Conservation (phyloP, 2,888 invertebrate species). For the Bombylius discolor region DNA sequence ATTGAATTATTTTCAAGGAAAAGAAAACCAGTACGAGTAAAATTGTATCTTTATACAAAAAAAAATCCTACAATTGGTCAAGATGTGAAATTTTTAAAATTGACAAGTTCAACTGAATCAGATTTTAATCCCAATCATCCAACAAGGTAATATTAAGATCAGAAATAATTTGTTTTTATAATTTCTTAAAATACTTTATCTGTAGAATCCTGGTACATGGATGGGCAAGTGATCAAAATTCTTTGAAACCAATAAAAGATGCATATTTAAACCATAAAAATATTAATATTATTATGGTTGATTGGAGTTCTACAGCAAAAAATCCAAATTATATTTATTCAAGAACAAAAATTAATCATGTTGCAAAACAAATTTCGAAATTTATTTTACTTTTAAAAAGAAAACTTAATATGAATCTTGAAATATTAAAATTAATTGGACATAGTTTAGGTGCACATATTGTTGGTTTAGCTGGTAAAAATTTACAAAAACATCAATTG, state of each 20-base stretch:
- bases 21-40: too few relatives aligned
- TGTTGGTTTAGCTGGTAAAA: slow-evolving; percentile 9
- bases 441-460: slow-evolving; percentile 10
- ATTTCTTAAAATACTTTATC: too few relatives aligned
- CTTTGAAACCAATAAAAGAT: not conserved
- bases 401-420: not conserved
- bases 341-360: slow-evolving; percentile 26
- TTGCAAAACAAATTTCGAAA: slow-evolving; percentile 5
- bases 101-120: not conserved
- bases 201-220: slow-evolving; percentile 32
- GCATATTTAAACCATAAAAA: slow-evolving; percentile 41
- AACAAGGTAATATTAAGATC: slow-evolving; percentile 1
- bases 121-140: slow-evolving; percentile 6
- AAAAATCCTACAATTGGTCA: too few relatives aligned
- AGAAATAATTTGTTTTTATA: too few relatives aligned
- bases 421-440: slow-evolving; percentile 6
- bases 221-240: too few relatives aligned
- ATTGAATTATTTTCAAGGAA: too few relatives aligned
- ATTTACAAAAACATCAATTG: not conserved
- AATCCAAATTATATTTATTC: slow-evolving; percentile 41
- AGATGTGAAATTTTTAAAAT: too few relatives aligned
- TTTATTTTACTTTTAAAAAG: slow-evolving; percentile 3
- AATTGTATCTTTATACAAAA: too few relatives aligned
- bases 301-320: slow-evolving; percentile 40
- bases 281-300: slow-evolving; percentile 42